Percentiles rank a stretch among this genome's conserved stretches.
Conservation (phyloP, 2,797 vertebrate genomes). For the Dendrocincla tyrannina region DNA sequence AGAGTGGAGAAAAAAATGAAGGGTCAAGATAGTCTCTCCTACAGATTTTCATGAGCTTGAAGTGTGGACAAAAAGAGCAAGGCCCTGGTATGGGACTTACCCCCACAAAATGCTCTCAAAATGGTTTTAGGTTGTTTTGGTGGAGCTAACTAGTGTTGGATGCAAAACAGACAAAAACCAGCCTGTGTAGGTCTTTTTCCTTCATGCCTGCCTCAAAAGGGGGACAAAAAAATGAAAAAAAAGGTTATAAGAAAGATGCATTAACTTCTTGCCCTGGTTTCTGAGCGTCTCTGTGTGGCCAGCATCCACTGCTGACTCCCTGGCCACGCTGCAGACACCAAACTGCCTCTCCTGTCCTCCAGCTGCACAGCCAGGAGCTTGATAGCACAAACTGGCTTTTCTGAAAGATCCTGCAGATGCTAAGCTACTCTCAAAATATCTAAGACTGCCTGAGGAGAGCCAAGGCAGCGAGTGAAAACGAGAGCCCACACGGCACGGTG, state of each 20-base stretch:
- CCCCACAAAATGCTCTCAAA: accelerated
- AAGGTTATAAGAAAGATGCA: neutral
- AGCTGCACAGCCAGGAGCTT: neutral
- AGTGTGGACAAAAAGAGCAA: neutral
- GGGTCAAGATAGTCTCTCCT: neutral
- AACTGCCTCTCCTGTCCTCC: neutral
- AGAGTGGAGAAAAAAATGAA: neutral
- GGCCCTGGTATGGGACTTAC: neutral
- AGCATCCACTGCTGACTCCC: neutral
- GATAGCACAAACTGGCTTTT: neutral
- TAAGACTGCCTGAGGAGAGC: neutral
- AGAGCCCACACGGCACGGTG: accelerated
- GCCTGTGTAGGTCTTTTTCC: neutral
- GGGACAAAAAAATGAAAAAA: too few species aligned
- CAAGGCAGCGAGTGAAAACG: accelerated
- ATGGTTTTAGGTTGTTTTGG: neutral
- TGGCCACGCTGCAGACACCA: accelerated
- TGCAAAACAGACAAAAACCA: neutral
- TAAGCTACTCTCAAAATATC: neutral
- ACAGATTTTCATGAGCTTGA: neutral
- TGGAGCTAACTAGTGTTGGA: neutral
- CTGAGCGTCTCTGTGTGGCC: neutral
- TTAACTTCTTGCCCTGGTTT: neutral
- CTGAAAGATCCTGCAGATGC: neutral
- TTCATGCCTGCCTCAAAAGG: neutral